These are phyloP conservation scores for Oreamnos americanus DNA, from an alignment of 2,113 vertebrate genomes.

Conservation along the genomic window DNA sequence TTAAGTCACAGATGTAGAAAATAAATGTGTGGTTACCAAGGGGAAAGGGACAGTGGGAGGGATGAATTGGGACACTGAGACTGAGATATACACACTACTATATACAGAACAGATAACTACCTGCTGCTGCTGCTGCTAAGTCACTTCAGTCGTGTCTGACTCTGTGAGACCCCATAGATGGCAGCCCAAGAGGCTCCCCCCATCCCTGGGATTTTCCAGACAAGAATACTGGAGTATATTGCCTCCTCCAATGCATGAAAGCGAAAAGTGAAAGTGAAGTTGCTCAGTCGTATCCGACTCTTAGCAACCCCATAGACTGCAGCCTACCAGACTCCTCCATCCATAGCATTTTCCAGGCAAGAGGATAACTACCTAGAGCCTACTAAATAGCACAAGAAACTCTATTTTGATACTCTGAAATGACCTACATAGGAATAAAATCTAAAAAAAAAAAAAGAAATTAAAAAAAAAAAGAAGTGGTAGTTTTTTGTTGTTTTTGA, in stretches of 20 bases:
- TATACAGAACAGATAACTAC: not conserved
- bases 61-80: not conserved
- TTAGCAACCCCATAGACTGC: too few relatives aligned
- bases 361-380: not conserved
- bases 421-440: not conserved
- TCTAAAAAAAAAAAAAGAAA: not conserved
- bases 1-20: not conserved
- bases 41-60: not conserved
- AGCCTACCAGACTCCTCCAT: too few relatives aligned
- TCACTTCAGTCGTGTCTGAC: too few relatives aligned
- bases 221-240: too few relatives aligned
- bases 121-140: not conserved
- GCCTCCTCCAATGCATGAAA: too few relatives aligned
- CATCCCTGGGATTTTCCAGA: too few relatives aligned
- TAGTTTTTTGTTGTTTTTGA: slow-evolving; percentile 13
- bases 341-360: too few relatives aligned
- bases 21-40: not conserved
- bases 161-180: too few relatives aligned
- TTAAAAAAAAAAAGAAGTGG: not conserved
- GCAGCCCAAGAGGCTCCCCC: too few relatives aligned
- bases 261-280: too few relatives aligned
- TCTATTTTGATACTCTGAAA: not conserved
- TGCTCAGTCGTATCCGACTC: rapidly evolving
- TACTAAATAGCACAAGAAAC: not conserved
- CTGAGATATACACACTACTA: not conserved